These are phyloP conservation scores for Pseudopipra pipra DNA, from an alignment of 2,113 vertebrate genomes.

Conservation along the genomic window DNA sequence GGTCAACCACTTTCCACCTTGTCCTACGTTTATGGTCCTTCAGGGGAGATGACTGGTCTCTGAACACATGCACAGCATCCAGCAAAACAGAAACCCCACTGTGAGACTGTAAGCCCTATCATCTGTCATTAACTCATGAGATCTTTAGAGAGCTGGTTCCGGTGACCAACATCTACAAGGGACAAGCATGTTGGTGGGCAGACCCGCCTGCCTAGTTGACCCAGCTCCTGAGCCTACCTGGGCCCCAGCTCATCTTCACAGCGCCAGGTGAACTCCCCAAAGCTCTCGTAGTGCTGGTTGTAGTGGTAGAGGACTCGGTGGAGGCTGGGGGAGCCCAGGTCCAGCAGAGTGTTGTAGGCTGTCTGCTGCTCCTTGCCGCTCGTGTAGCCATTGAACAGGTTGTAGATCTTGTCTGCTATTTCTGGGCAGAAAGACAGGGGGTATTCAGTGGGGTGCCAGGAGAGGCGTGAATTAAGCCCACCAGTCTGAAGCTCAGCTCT, in stretches of 20 bases:
- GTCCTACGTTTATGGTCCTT: background rate
- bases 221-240: slow-evolving; percentile 75
- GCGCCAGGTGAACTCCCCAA: slow-evolving; percentile 98
- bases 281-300: slow-evolving; percentile 97
- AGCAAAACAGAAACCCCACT: background rate
- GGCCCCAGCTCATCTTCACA: slow-evolving; percentile 97
- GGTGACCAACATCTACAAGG: background rate
- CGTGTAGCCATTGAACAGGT: slow-evolving; percentile 97
- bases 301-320: slow-evolving; percentile 97
- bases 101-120: background rate
- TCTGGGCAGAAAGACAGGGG: slow-evolving; percentile 73
- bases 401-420: slow-evolving; percentile 98
- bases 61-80: background rate
- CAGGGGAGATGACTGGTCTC: background rate
- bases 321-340: slow-evolving; percentile 90
- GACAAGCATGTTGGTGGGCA: background rate
- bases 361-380: slow-evolving; percentile 98
- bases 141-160: background rate
- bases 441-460: background rate
- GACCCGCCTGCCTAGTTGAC: background rate
- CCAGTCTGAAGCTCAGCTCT: background rate
- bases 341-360: slow-evolving; percentile 96
- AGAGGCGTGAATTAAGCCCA: background rate
- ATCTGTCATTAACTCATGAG: background rate
- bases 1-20: background rate